Evolutionary conservation across 1,140 invertebrate genomes (phyloP), one percentile per base, ranked within the genome.

Genomic region (Leptonema lineaticorne): DNA sequence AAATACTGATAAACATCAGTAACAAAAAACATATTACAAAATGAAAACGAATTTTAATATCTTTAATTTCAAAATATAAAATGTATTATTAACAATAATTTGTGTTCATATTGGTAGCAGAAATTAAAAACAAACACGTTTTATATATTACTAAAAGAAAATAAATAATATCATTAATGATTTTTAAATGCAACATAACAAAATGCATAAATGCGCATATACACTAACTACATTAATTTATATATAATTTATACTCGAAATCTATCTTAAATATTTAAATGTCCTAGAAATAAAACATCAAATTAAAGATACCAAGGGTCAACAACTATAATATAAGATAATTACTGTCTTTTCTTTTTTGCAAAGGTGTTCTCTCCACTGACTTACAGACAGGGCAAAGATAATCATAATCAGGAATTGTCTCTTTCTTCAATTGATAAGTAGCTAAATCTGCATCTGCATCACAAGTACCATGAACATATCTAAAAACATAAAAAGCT

Each of bases 401-500:
- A 79, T 97, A 97, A 74, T 96, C 92, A 77, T 95, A 94, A 63
- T 91, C 87, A 0, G 91, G 89, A 75, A 93, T 90, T 22, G 84
- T 78, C 74, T 94, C 92, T 76, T 91, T 92, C 71, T 89, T 90
- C 63, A 88, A 86, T 69, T 92, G 88, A 76, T 94, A 92, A 18
- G 88, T 86, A 24, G 82, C 77, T 20, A 92, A 83, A 76, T 96
- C 94, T 8, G 94, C 92, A 70, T 94, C 92, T 7, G 89, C 85
- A 82, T 97, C 96, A 82, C 96, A 98, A 48, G 89, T 90, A 28
- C 90, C 91, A 79, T 98, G 96, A 27, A 98, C 95, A 82, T 94
- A 95, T 76, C 92, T 95, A 74, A 29, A 76, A 68, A 53, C 26
- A 37, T 45, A 33, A 65, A 53, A 69, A 3, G 58, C 26, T 27